Evolutionary conservation across 2,888 invertebrate species (phyloP), one percentile per base, ranked within the genome.

Genomic region (Catonia carolina): DNA sequence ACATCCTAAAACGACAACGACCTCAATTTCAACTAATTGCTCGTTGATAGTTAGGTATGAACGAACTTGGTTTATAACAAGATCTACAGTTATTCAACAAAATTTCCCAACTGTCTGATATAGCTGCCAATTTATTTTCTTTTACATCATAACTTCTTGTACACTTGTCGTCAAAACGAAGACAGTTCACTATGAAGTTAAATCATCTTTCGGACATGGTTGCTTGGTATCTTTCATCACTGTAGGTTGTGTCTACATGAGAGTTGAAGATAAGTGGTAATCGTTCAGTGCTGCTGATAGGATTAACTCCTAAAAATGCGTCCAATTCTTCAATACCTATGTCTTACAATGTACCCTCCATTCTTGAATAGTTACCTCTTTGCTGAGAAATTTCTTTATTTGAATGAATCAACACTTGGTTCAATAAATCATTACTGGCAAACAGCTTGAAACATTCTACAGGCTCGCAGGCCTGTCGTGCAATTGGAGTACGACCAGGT

Each of bases 31-130:
- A 15, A 66, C 45, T n/a, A 65, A 36, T 47, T 63, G 63, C 52
- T 67, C 62, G 22, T 65, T 65, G 10, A 67, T 60, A 5, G 62
- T 66, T 7, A 58, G 53, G 51, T 60, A 59, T 47, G n/a, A n/a
- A 59, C 42, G 50, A 35, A 8, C 56, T 49, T 1, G 63, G 63
- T 12, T 48, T 41, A 45, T 65, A 66, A 53, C 59, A 48, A 12
- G 53, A 23, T 17, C 18, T 52, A 31, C 66, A 65, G 37, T 65
- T 61, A 2, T 17, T 36, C n/a, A 62, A 48, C 41, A 66, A 66
- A 2, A 53, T 12, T 10, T 54, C 39, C 57, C 57, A 60, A 47
- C 57, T 51, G 14, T 54, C 48, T 15, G 52, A 48, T 31, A 60
- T 57, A 7, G 53, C 18, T 12, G 41, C 17, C 15, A 60, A 57